Percentiles rank a stretch among this genome's conserved stretches.
phyloP scores from a whole-genome alignment of 2,113 vertebrate genomes.

The Crotalus horridus region DNA sequence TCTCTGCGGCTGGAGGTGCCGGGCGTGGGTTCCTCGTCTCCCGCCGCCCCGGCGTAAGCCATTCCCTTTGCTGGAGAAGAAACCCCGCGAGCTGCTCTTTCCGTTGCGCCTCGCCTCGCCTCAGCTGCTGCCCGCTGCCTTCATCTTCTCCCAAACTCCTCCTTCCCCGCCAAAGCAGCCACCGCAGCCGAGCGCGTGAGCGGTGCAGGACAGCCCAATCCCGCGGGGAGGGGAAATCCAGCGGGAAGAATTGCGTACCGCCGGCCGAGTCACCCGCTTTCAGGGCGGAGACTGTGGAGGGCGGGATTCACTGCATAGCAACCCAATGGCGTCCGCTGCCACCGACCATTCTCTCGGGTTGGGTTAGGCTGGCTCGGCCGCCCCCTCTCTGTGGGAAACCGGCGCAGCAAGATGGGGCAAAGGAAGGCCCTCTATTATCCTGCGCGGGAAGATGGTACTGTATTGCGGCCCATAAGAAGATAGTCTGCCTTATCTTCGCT shows the following conservation, averaged over 20 bases:
- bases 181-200: slow-evolving; percentile 9
- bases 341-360: not conserved
- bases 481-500: not conserved
- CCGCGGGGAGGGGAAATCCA: not conserved
- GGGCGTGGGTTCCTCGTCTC: not conserved
- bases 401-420: not conserved
- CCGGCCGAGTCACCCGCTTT: not conserved
- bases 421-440: not conserved
- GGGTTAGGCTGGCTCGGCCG: not conserved
- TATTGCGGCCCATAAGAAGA: not conserved
- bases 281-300: not conserved
- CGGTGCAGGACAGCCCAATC: not conserved
- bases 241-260: not conserved
- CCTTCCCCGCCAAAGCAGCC: not conserved
- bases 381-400: not conserved
- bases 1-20: not conserved
- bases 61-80: not conserved
- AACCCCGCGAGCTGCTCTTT: slow-evolving; percentile 1
- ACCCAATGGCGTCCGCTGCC: slow-evolving; percentile 36
- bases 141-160: slow-evolving; percentile 35
- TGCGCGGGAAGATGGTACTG: not conserved
- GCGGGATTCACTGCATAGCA: slow-evolving; percentile 12
- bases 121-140: slow-evolving; percentile 27
- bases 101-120: slow-evolving; percentile 10
- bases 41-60: slow-evolving; percentile 32